Base-by-base conservation (phyloP, 2,888 invertebrate species). In the Pheosia gnoma region DNA sequence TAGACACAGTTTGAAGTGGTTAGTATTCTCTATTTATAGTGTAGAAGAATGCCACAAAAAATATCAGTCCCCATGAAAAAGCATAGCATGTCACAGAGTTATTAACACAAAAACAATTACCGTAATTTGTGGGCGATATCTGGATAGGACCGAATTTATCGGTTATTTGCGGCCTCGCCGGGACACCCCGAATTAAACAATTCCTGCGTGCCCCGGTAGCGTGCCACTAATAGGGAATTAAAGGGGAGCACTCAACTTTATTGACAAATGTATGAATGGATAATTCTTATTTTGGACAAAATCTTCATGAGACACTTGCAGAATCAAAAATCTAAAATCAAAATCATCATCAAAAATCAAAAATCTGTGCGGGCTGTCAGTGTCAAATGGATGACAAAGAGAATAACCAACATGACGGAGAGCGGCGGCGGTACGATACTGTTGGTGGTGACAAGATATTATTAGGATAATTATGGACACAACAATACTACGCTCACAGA, bases 41-140 rank as follows among this genome's bases (percentile, higher is more conserved):
- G 25, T 25, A 25, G 25, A 25, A 25, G 25, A 25, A 25, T 25
- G 25, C 25, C 25, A 25, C 25, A 25, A 25, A 25, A 25, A 25
- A 25, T 25, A 25, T 25, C 25, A 25, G 25, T 25, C 25, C 41
- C 51, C 11, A 39, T 3, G 39, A 39, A 53, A 68, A 61, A 65
- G 68, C 59, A n/a, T 87, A 59, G 87, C 88, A 83, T 89, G 88
- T 71, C 77, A 71, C 68, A 62, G 63, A 66, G 80, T 82, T 84
- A 86, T 90, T 87, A 90, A 84, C 82, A 79, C 74, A 77, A 72
- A 78, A 86, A 83, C 87, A 84, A 89, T 89, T 89, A 87, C 81
- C 78, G 85, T 88, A 86, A 90, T 88, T 87, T 85, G 84, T 84
- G 86, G 75, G 77, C 83, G 74, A 82, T 86, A 89, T 87, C 81